phyloP scores from a whole-genome alignment of 2,888 invertebrate genomes.

The Caenorhabditis sp. region DNA sequence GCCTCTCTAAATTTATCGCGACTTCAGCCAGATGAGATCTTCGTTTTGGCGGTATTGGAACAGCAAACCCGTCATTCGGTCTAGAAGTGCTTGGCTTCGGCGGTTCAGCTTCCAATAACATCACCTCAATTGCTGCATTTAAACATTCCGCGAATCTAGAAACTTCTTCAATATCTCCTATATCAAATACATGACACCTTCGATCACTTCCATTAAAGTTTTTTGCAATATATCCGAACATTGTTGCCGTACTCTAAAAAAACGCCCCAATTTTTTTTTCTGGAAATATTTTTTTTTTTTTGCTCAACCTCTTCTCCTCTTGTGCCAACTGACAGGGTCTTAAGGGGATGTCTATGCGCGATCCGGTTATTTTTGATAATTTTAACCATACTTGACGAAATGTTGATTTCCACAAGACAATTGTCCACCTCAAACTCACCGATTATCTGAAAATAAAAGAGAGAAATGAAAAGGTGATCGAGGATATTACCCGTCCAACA shows the following conservation, averaged over 20 bases:
- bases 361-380: constrained; percentile 24
- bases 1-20: neutral
- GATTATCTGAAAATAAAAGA: constrained; percentile 18
- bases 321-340: constrained; percentile 16
- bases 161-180: constrained; percentile 26
- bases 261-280: too few species aligned
- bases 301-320: constrained; percentile 16
- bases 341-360: constrained; percentile 21
- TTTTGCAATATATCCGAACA: constrained; percentile 47
- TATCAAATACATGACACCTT: constrained; percentile 34
- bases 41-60: neutral
- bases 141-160: constrained; percentile 17
- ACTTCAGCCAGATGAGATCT: too few species aligned
- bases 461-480: neutral
- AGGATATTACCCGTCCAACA: constrained; percentile 21
- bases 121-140: constrained; percentile 15
- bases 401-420: constrained; percentile 18
- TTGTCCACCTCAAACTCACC: constrained; percentile 24
- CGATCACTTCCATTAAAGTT: constrained; percentile 27
- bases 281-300: too few species aligned
- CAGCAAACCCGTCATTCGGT: constrained; percentile 11
- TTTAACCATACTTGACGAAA: constrained; percentile 32
- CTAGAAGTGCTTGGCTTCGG: neutral
- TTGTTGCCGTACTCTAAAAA: constrained; percentile 11
- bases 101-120: neutral